Percentiles rank a stretch among this genome's conserved stretches.
Evolutionary conservation across 2,113 vertebrate species (phyloP).

Genomic region (Cebidichthys violaceus): DNA sequence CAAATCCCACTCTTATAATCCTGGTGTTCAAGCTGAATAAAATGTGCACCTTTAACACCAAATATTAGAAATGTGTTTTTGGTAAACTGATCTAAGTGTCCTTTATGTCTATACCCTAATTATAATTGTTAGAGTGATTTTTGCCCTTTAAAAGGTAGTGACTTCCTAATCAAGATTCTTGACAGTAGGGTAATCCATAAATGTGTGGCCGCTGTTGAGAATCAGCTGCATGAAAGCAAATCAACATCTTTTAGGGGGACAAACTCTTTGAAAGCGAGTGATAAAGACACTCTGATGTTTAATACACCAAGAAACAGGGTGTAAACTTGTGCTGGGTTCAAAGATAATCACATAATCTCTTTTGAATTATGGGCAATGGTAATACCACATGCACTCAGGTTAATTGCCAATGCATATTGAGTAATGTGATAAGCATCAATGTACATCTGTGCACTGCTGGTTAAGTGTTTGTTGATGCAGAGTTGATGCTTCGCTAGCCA

Average conservation of each 20-base stretch:
- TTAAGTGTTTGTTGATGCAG: not conserved
- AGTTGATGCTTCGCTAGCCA: constrained; percentile 1
- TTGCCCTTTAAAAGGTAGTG: not conserved
- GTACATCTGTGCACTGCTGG: constrained; percentile 14
- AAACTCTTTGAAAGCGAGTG: not conserved
- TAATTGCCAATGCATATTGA: constrained; percentile 40
- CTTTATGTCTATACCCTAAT: not conserved
- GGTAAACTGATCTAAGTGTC: not conserved
- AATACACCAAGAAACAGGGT: not conserved
- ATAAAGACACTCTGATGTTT: not conserved
- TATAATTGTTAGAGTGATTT: not conserved
- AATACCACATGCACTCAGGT: constrained; percentile 8
- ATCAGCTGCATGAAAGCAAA: not conserved
- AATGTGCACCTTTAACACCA: not conserved
- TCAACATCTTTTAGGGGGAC: no score
- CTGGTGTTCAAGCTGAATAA: constrained; percentile 10
- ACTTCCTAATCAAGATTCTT: not conserved
- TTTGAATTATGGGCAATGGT: constrained; percentile 10
- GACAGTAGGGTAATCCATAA: not conserved
- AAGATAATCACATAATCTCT: not conserved
- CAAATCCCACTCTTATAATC: not conserved
- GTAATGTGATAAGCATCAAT: not conserved
- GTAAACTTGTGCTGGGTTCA: constrained; percentile 2
- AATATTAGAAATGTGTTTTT: not conserved
- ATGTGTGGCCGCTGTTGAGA: not conserved